These are phyloP conservation scores for Habropoda laboriosa DNA, from an alignment of 1,140 invertebrate genomes.

Conservation along the genomic window DNA sequence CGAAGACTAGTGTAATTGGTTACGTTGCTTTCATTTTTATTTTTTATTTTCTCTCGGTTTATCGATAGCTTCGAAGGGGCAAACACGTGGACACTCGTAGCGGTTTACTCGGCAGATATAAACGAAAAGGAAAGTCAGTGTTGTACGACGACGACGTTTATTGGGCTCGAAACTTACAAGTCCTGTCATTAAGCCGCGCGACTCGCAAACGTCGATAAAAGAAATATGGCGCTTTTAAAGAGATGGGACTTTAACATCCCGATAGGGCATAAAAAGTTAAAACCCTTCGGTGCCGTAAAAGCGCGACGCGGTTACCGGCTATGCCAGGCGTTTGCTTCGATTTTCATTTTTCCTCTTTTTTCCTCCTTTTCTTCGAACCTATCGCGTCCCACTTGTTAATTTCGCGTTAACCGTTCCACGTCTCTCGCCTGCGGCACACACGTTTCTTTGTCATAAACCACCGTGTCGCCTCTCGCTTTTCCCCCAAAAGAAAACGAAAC, in stretches of 20 bases:
- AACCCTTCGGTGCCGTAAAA: conserved; percentile 62
- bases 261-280: conserved; percentile 61
- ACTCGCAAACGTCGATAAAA: conserved; percentile 64
- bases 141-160: conserved; percentile 37
- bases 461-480: too few species aligned
- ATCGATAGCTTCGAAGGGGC: not conserved
- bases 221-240: conserved; percentile 63
- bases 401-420: not conserved
- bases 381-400: conserved; percentile 31
- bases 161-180: conserved; percentile 56
- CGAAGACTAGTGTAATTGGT: too few species aligned
- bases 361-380: not conserved
- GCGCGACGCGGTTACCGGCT: conserved; percentile 42
- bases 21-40: not conserved
- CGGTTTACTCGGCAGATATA: not conserved
- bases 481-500: too few species aligned
- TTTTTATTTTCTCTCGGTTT: not conserved
- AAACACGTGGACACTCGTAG: not conserved
- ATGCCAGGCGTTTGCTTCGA: conserved; percentile 4
- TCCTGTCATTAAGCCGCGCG: conserved; percentile 56
- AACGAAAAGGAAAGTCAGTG: conserved; percentile 49
- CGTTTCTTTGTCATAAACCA: not conserved
- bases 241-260: conserved; percentile 63
- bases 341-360: not conserved
- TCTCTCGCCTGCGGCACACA: too few species aligned